These are phyloP conservation scores for Saccostrea cuccullata DNA, from an alignment of 1,140 invertebrate genomes.

Conservation along the genomic window DNA sequence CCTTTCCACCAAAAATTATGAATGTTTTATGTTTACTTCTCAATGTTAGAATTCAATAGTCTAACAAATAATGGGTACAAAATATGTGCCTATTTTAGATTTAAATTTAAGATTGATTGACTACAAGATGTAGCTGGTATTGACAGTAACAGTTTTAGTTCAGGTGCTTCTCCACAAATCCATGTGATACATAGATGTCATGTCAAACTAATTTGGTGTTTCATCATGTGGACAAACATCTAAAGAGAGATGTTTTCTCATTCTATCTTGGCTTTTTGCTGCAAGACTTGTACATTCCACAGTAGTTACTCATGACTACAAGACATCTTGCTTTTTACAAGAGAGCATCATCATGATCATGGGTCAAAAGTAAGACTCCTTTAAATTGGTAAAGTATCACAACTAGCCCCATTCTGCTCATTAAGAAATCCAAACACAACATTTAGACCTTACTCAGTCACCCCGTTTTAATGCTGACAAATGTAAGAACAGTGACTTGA, in stretches of 20 bases:
- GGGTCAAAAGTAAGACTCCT: background rate
- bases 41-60: background rate
- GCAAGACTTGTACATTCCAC: background rate
- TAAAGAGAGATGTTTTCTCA: background rate
- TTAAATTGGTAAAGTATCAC: background rate
- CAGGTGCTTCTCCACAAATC: background rate
- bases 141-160: background rate
- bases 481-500: background rate
- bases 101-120: background rate
- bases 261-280: background rate
- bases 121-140: background rate
- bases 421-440: background rate
- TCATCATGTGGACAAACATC: background rate
- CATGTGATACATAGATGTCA: background rate
- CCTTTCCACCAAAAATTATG: background rate
- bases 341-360: background rate
- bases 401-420: background rate
- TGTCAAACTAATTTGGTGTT: constrained; percentile 6
- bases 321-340: background rate
- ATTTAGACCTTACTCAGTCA: background rate
- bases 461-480: background rate
- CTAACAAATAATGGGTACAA: background rate
- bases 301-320: background rate
- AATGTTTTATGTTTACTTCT: background rate
- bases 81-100: background rate